Evolutionary conservation across 2,888 invertebrate genomes (phyloP), one percentile per base, ranked within the genome.

Genomic region (Alloscopus bannaensis): DNA sequence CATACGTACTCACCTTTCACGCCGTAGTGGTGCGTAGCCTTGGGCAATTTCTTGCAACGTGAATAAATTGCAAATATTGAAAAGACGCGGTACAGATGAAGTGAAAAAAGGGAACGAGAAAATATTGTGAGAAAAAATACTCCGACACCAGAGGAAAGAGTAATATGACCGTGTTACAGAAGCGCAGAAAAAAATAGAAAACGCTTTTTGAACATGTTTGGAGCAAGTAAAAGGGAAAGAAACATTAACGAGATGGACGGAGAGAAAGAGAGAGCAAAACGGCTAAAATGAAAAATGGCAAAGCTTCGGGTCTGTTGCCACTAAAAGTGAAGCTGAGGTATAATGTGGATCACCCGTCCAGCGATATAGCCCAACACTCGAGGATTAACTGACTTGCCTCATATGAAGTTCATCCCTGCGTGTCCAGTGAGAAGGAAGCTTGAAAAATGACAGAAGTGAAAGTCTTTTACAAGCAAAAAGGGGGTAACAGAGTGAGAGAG

Each of bases 361-460:
- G 6, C 18, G 3, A 8, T 57, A n/a, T 57, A 13, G 57, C 24
- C 13, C 29, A 16, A 57, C 8, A n/a, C n/a, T 13, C 29, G 11
- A 52, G 22, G 52, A 52, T 52, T 52, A 60, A 60, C 36, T 64
- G 28, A 45, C 40, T 45, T 26, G 26, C 28, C 36, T 28, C 13
- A 73, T 57, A 55, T 65, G 60, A 73, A 73, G 65, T 29, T 45
- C 60, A 52, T 45, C 50, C 47, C 31, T 50, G 47, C 18, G 57
- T 62, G 26, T 42, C 50, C 60, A 71, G 57, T 66, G 65, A 65
- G 66, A 75, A n/a, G n/a, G 52, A 64, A 68, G 68, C 36, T 68
- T 75, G 75, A 75, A 64, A 72, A 64, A 72, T 72, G 72, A 72
- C 72, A 52, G 20, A 52, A 64, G 31, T 13, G 47, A 31, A 62